Percentiles rank a stretch among this genome's conserved stretches.
Evolutionary conservation across 2,113 vertebrate genomes (phyloP).

Genomic region (Bubo scandiacus): DNA sequence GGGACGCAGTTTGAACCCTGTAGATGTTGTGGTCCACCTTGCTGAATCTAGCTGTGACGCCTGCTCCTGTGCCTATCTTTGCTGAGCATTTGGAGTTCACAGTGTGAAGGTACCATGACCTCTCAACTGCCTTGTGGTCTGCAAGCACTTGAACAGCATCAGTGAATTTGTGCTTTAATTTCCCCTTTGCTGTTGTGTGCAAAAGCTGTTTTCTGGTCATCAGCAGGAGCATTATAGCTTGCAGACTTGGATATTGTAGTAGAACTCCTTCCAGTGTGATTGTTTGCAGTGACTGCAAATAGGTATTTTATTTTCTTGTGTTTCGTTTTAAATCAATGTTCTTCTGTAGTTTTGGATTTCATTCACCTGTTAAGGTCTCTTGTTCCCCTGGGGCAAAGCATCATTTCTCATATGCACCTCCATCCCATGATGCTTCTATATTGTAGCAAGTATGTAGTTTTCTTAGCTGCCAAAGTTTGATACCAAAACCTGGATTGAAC

Average conservation of each 20-base stretch:
- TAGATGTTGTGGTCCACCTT: neutral
- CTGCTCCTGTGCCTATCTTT: neutral
- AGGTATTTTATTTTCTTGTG: neutral
- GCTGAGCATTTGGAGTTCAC: neutral
- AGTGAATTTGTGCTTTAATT: neutral
- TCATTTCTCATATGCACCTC: neutral
- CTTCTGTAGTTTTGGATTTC: neutral
- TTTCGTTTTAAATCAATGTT: neutral
- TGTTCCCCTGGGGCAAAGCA: neutral
- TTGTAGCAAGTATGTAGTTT: neutral
- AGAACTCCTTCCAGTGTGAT: neutral
- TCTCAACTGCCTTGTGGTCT: neutral
- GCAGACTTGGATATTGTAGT: neutral
- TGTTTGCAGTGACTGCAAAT: neutral
- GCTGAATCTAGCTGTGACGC: neutral
- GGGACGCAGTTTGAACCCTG: neutral
- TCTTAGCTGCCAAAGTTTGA: neutral
- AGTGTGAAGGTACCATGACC: no score
- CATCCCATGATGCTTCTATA: neutral
- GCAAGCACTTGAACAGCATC: neutral
- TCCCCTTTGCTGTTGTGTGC: neutral
- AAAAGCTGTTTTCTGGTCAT: neutral
- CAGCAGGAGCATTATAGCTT: neutral
- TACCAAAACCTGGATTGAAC: neutral
- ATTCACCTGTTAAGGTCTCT: neutral